Base-by-base conservation (phyloP, 2,113 vertebrate species). In the Typhlomys cinereus region DNA sequence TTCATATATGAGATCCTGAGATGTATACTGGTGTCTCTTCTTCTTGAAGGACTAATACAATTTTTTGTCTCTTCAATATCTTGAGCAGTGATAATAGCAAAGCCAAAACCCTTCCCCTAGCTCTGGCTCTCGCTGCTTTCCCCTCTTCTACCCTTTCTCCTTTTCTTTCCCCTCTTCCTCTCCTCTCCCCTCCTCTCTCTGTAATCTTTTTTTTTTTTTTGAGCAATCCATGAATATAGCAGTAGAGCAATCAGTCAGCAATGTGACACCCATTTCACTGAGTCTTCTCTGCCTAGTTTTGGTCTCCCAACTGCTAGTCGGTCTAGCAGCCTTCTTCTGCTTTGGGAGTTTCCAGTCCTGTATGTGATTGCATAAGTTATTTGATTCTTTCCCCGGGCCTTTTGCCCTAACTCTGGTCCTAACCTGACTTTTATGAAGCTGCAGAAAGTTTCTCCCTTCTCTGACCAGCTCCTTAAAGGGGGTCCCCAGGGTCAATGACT, bases 361-460 rank as follows among this genome's bases (percentile, higher is more conserved):
- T 61, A 7, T 59, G 25, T 69, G 9, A 8, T 91, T 73, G 41
- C n/a, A 41, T 34, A 54, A 70, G 71, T 46, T 84, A 59, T 61
- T 93, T 69, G n/a, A 85, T 21, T 84, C 48, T 92, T n/a, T 76
- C 59, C 59, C 39, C 25, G 39, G 36, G 21, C 4, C 62, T 64
- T 81, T 46, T 78, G 41, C 34, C 5, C 25, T 70, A 81, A 71
- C 82, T 88, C 76, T 31, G 80, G 21, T 39, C 23, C 46, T 36
- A 80, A 94, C n/a, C 8, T 39, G 54, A 46, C 12, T 67, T 57
- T 36, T 70, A 85, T 88, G 82, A 18, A 79, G 71, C 82, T 88
- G 17, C 50, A 66, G 62, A 39, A 79, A 29, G 18, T 70, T 69
- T 81, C 46, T 23, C 71, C 64, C 57, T 10, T 48, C 46, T 88